Evolutionary conservation across 2,888 invertebrate genomes (phyloP), one percentile per base, ranked within the genome.

Genomic region (Agapostemon virescens): DNA sequence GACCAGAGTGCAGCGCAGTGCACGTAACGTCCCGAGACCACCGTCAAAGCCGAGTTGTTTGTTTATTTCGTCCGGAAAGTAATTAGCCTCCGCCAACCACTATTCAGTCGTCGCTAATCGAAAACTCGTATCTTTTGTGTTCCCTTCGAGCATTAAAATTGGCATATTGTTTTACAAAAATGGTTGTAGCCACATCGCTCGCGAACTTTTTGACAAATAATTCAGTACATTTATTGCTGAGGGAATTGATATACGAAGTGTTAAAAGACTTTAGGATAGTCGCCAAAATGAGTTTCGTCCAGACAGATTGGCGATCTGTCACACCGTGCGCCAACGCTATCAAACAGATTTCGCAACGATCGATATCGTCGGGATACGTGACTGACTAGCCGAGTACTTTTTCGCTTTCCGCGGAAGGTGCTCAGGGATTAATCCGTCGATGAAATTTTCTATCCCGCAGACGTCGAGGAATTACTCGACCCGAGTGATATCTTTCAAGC

Each of bases 391-490:
- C 7, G 23, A 15, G 55, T 17, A 20, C 20, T 26, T 63, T 61
- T 52, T 23, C 58, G 15, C 49, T 49, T 55, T 38, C 49, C 40
- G 58, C 38, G 38, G 49, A 63, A 33, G 58, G 58, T 77, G 81
- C 74, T 74, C 74, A 23, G 23, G 78, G 69, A 77, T 79, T 82
- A 84, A 82, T 80, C 80, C 40, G 79, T 55, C 71, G 58, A 49
- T 63, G 84, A 78, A 79, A 63, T 79, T 78, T 76, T 76, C 73
- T 70, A 55, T 58, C 74, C 70, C 70, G 69, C 61, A 52, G 26
- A 38, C n/a, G 30, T 45, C 40, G 45, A 36, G 52, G 63, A 49
- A 38, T 71, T 61, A 61, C 61, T 45, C 23, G 5, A 61, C 17
- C 58, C 4, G 42, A 45, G n/a, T 30, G 42, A 33, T n/a, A 71